Evolutionary conservation across 2,888 invertebrate species (phyloP).

Genomic region (Ophioninae sp.): DNA sequence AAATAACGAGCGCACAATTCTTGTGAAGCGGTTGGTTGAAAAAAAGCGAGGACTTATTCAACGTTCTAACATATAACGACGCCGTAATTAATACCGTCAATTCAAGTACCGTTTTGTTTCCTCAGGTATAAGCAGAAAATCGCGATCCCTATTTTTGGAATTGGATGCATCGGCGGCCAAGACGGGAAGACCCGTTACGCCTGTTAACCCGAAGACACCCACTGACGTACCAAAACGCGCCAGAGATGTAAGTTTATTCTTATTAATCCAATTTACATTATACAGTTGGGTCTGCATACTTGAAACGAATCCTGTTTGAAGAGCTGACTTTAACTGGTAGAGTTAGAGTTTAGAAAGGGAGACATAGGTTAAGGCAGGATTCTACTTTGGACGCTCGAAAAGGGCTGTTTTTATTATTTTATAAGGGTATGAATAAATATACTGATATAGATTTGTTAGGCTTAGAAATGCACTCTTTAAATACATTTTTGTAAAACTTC

Average conservation of each 20-base stretch:
- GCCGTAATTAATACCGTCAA: conserved; percentile 34
- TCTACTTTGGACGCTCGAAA: no score
- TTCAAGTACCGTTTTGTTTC: conserved; percentile 58
- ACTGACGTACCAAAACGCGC: conserved; percentile 84
- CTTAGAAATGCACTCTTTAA: no score
- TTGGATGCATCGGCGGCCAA: conserved; percentile 89
- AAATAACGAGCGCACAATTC: no score
- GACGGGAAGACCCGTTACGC: conserved; percentile 84
- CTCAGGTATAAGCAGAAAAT: conserved; percentile 92
- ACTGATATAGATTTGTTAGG: no score
- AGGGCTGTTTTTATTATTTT: no score
- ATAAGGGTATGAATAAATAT: no score
- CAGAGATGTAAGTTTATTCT: conserved; percentile 81
- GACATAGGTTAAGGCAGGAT: no score
- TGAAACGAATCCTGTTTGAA: conserved; percentile 7
- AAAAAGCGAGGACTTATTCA: no score
- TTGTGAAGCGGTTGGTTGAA: no score
- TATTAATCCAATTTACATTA: conserved; percentile 46
- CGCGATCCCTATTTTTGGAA: conserved; percentile 92
- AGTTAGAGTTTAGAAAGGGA: no score
- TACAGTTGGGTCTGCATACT: neutral
- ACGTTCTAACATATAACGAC: no score
- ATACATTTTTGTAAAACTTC: no score
- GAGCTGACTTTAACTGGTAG: neutral
- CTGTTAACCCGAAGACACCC: conserved; percentile 83